Evolutionary conservation across 2,888 invertebrate genomes (phyloP), one percentile per base, ranked within the genome.

Genomic region (Drosophila suboccidentalis): DNA sequence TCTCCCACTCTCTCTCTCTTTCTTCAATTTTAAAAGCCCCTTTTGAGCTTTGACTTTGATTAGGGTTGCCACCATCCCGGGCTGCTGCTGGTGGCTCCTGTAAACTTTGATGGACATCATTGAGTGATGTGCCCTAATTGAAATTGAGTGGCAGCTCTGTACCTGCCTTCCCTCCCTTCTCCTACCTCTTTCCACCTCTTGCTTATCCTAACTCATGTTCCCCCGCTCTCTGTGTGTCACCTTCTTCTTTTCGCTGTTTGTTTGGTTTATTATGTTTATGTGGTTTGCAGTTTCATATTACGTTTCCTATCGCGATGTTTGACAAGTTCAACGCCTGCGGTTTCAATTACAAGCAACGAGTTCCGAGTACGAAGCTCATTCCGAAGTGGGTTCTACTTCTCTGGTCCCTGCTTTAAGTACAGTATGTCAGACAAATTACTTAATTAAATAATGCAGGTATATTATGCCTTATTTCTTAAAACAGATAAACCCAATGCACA

Each of bases 271-370:
- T 26, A 46, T 41, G 39, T 47, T 63, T 51, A 46, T 64, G 58
- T 55, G 59, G 46, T 61, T 66, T 80, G 47, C 60, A 34, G 72
- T 66, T 60, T 80, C 61, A 66, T 62, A 57, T 78, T 77, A 63
- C 72, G 61, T 51, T 68, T 71, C 53, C 67, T 65, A 55, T 58
- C 54, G 60, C 46, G n/a, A 64, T 53, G 55, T 61, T 64, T 67
- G 67, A 58, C 72, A 80, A 80, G 80, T 79, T 80, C 64, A 76
- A 76, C 53, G 72, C 43, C 57, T 62, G 65, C 36, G 68, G 63
- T 50, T 71, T 69, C 61, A 55, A 72, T 73, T 67, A 71, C 69
- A 36, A 15, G 32, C 17, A 19, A 32, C 41, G 39, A 47, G 46
- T 47, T 60, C n/a, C 47, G 43, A 46, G 55, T 49, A 53, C 50